Evolutionary conservation across 2,888 invertebrate genomes (phyloP).

Genomic region (Cancer borealis): DNA sequence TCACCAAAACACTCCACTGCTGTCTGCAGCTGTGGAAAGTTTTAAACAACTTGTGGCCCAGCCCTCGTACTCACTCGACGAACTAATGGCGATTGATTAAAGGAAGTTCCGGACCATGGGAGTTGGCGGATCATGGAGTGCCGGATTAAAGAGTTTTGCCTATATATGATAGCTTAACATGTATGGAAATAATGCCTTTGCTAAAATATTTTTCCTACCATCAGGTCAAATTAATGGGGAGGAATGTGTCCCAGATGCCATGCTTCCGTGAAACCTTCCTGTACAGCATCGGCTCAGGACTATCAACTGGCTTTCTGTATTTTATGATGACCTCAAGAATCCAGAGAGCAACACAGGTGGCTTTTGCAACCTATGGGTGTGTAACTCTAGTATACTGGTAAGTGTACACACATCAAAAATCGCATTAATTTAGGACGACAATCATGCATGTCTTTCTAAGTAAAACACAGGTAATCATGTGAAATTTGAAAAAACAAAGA

Average conservation of each 20-base stretch:
- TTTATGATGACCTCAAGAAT: constrained; percentile 89
- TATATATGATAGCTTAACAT: neutral
- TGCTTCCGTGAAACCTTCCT: constrained; percentile 90
- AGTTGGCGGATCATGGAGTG: too few species aligned
- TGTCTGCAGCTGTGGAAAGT: too few species aligned
- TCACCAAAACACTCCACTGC: too few species aligned
- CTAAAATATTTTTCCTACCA: neutral
- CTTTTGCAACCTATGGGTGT: constrained; percentile 85
- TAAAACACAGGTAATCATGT: too few species aligned
- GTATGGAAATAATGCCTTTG: neutral
- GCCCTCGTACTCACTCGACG: too few species aligned
- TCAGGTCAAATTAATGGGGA: constrained; percentile 81
- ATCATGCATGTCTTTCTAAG: neutral
- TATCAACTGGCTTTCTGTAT: constrained; percentile 85
- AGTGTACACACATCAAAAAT: neutral
- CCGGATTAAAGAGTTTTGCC: too few species aligned
- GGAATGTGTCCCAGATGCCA: constrained; percentile 87
- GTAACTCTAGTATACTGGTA: constrained; percentile 86
- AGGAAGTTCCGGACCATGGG: too few species aligned
- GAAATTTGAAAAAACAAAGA: too few species aligned
- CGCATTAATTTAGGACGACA: neutral
- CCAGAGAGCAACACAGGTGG: constrained; percentile 84
- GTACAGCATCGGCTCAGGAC: constrained; percentile 87
- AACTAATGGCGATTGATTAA: too few species aligned
- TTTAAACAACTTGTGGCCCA: too few species aligned